A percentile compares a stretch with the other conserved stretches of the same genome.
Evolutionary conservation across 2,797 vertebrate species (phyloP).

Genomic region (Nasua narica): DNA sequence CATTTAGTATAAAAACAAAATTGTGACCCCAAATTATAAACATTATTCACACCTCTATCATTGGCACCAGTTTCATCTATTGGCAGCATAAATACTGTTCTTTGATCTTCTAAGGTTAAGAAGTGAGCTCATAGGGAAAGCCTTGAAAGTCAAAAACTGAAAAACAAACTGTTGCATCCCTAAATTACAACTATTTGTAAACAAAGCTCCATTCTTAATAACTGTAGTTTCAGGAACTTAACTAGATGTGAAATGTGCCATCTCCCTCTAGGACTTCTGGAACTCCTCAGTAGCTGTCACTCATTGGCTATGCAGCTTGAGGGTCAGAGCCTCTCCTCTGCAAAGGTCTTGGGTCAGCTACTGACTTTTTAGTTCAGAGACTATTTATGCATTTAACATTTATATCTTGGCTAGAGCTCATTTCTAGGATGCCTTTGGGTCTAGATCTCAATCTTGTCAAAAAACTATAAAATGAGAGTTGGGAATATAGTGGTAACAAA

Average conservation of each 20-base stretch:
- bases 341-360: not conserved
- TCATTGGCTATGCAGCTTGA: not conserved
- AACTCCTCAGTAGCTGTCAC: not conserved
- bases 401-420: not conserved
- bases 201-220: not conserved
- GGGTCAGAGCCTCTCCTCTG: not conserved
- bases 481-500: not conserved
- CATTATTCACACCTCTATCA: not conserved
- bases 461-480: constrained; percentile 13
- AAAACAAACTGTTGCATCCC: not conserved
- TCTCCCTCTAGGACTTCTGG: not conserved
- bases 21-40: constrained; percentile 31
- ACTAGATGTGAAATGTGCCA: not conserved
- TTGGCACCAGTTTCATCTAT: not conserved
- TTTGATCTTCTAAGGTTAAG: not conserved
- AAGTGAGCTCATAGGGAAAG: not conserved
- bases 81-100: constrained; percentile 11
- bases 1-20: constrained; percentile 48
- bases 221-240: not conserved
- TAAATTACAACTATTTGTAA: constrained; percentile 27
- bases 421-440: not conserved
- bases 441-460: constrained; percentile 15
- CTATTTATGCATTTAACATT: not conserved
- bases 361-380: not conserved
- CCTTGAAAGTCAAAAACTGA: constrained; percentile 8